Conservation (phyloP, 1,140 invertebrate genomes). For the Apis laboriosa region DNA sequence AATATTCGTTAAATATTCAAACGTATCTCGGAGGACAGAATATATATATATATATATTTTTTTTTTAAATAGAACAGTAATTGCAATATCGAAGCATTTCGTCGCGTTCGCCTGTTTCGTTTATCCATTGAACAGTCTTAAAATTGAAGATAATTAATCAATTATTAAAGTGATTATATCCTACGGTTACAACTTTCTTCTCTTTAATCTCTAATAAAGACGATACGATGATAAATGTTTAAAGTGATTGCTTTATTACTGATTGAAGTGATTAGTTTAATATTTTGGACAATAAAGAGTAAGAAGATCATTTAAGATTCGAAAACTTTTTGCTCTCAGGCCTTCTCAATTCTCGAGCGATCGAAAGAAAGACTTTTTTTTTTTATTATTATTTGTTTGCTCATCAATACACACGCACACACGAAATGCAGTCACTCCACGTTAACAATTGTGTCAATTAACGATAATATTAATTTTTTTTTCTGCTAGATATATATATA, state of each 20-base stretch:
- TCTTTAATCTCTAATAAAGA: conserved; percentile 32
- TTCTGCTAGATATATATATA: conserved; percentile 62
- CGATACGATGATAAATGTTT: conserved; percentile 37
- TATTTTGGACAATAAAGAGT: conserved; percentile 32
- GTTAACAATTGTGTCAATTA: conserved; percentile 77
- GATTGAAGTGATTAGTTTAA: conserved; percentile 27
- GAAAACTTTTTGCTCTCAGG: conserved; percentile 16
- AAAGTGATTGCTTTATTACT: conserved; percentile 43
- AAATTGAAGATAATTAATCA: conserved; percentile 40
- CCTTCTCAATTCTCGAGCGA: conserved; percentile 45
- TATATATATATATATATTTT: conserved; percentile 1
- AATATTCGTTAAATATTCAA: neutral
- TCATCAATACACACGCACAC: conserved; percentile 34
- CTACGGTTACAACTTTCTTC: conserved; percentile 37
- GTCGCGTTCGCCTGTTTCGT: neutral
- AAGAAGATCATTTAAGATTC: conserved; percentile 26
- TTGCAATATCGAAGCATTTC: conserved; percentile 20
- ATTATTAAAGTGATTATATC: conserved; percentile 42
- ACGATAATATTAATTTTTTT: conserved; percentile 75
- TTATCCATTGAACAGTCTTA: conserved; percentile 45
- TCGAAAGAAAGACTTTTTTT: conserved; percentile 46
- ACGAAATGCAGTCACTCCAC: conserved; percentile 62
- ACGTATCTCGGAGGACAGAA: neutral
- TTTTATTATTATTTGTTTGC: neutral
- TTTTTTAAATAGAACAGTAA: conserved; percentile 23